Base-by-base conservation (phyloP, 2,113 vertebrate genomes). In the Miniopterus natalensis region DNA sequence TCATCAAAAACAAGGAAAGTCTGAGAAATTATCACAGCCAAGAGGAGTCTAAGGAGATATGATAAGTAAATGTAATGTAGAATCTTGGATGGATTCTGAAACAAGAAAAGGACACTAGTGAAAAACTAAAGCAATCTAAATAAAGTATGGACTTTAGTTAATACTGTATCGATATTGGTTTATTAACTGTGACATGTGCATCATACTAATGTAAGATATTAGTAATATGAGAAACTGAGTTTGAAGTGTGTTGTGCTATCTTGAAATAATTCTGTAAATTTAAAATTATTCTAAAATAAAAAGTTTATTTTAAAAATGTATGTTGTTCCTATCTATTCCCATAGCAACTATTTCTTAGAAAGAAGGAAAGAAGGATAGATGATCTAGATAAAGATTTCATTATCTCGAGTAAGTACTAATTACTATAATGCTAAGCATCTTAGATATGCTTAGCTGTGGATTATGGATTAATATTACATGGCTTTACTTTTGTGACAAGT, bases 321-420 rank as follows among this genome's bases (percentile, higher is more conserved):
- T 89, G 71, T 88, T 97, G 92, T 97, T 97, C 96, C 88, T 94
- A 96, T 95, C 90, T 97, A 97, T 96, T 97, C 94, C 94, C 95
- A 95, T 83, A 92, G 95, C 87, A 98, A 87, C 11, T 96, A 95
- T 94, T 98, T 97, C 94, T 93, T 85, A 92, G 90, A 96, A 98
- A 93, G 86, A 96, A 71, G 79, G 77, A 96, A 96, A 95, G 77
- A 78, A 81, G 66, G 42, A 84, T 87, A 74, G 42, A 87, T 63
- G 65, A 95, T 25, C 90, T 95, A 95, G 87, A 74, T 66, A 95
- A 91, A 87, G 83, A 96, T 94, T 97, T 97, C 20, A 94, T 98
- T 97, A 97, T 90, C 92, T 79, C 91, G 92, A 96, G 49, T 2
- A 92, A 90, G 68, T 94, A 86, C 86, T 96, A 94, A 95, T 96